Evolutionary conservation across 2,888 invertebrate genomes (phyloP).

Genomic region (Trichopria drosophilae): DNA sequence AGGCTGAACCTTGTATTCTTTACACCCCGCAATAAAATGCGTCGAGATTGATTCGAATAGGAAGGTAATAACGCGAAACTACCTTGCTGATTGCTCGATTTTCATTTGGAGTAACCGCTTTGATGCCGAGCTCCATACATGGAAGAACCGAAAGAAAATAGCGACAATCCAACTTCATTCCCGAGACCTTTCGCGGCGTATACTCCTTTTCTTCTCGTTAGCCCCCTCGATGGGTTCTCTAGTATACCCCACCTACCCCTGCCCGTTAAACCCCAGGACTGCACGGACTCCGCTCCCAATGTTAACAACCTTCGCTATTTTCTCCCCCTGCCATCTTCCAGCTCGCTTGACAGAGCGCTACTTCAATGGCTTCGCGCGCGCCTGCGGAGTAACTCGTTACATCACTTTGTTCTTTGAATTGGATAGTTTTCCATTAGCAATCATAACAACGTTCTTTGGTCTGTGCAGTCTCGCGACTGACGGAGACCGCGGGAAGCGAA

Average conservation of each 20-base stretch:
- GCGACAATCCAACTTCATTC: conserved; percentile 10
- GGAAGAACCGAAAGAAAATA: conserved; percentile 1
- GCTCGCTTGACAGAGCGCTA: conserved; percentile 25
- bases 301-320: conserved; percentile 47
- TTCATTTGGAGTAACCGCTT: too few relatives aligned
- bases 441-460: conserved; percentile 55
- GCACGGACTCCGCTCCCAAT: conserved; percentile 37
- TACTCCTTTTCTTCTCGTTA: conserved; percentile 23
- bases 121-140: too few relatives aligned
- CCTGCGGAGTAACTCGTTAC: conserved; percentile 51
- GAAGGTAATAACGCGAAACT: too few relatives aligned
- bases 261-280: conserved; percentile 1
- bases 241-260: too few relatives aligned
- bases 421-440: conserved; percentile 57
- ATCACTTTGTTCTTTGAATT: conserved; percentile 56
- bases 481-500: conserved; percentile 35
- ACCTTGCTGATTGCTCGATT: conserved; percentile 8
- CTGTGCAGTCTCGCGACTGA: conserved; percentile 42
- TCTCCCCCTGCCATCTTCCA: conserved; percentile 31
- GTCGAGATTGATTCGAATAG: too few relatives aligned
- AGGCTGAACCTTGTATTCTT: too few relatives aligned
- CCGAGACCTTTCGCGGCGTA: conserved; percentile 21
- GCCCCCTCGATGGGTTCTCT: background rate
- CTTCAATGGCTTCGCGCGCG: conserved; percentile 37
- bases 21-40: too few relatives aligned